Evolutionary conservation across 2,888 invertebrate genomes (phyloP).

Genomic region (Esperia sulphurella): DNA sequence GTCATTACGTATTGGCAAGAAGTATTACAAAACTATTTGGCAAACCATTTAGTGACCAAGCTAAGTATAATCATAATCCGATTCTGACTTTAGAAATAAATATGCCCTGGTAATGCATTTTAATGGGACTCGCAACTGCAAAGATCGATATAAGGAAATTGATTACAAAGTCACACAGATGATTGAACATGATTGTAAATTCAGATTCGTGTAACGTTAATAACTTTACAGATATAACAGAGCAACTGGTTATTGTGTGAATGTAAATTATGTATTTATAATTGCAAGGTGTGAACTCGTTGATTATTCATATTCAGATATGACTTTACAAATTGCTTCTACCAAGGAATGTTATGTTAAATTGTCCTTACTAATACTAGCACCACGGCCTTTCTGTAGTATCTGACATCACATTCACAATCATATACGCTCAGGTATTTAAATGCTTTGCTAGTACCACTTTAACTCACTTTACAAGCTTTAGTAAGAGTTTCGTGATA

Average conservation of each 20-base stretch:
- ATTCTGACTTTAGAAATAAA: no score
- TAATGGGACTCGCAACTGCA: no score
- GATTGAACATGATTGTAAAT: no score
- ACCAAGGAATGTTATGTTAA: slow-evolving; percentile 48
- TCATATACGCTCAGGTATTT: slow-evolving; percentile 16
- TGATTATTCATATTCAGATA: no score
- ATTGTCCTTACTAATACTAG: slow-evolving; percentile 48
- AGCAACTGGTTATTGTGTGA: no score
- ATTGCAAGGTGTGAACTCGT: no score
- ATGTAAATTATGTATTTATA: no score
- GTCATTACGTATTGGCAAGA: slow-evolving; percentile 49
- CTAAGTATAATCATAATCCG: slow-evolving; percentile 13
- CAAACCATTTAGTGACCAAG: slow-evolving; percentile 33
- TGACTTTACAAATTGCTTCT: slow-evolving; percentile 7
- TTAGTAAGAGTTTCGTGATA: slow-evolving; percentile 9
- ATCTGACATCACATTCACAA: slow-evolving; percentile 39
- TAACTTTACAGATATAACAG: no score
- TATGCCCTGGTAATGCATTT: no score
- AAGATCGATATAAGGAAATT: no score
- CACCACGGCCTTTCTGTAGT: slow-evolving; percentile 38
- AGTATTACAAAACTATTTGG: slow-evolving; percentile 38
- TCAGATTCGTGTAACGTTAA: no score
- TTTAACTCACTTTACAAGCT: neutral
- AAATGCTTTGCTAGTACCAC: slow-evolving; percentile 4
- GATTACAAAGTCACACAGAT: no score